Evolutionary conservation across 2,797 vertebrate genomes (phyloP), one percentile per base, ranked within the genome.

Genomic region (Gila robusta): DNA sequence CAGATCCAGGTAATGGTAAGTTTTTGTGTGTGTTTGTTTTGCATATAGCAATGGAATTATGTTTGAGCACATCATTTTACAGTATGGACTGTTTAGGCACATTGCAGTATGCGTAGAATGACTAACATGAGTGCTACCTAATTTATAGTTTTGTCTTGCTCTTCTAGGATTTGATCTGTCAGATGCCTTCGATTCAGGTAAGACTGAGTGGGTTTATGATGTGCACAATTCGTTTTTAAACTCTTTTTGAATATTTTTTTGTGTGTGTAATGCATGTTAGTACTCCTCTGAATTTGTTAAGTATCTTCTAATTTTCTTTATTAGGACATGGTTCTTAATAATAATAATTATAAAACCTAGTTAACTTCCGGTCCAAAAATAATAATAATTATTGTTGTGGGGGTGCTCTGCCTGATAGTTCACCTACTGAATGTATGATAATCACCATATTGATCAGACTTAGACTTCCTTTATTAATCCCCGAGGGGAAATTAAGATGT

Each of bases 151-250:
- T 76, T 77, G n/a, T 26, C 26, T 44, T 59, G 4, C 21, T 59
- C 2, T 70, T 59, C 6, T 79, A 90, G 88, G 16, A 6, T 44
- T 89, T 1, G 77, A 89, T 76, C 71, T 90, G n/a, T 5, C 0
- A 14, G 89, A 89, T 74, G 89, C 35, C 10, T 17, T 90, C 1
- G 26, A 41, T 44, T 23, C 39, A 39, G 89, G 88, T 90, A 88
- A 47, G 44, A 26, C 23, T 1, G 5, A 77, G 17, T 32, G 69
- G 8, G 52, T 47, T 32, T 23, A 1, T 14, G 32, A 78, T 16
- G 21, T 14, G 2, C 11, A n/a, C 72, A 56, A 67, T 47, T 47
- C 4, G 2, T 16, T 49, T 44, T 44, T 11, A 44, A 44, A 44
- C 41, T 44, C 41, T 44, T 44, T 44, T 11, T 44, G 41, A 44